Evolutionary conservation across 2,888 invertebrate genomes (phyloP).

Genomic region (Sminthurides aquaticus): DNA sequence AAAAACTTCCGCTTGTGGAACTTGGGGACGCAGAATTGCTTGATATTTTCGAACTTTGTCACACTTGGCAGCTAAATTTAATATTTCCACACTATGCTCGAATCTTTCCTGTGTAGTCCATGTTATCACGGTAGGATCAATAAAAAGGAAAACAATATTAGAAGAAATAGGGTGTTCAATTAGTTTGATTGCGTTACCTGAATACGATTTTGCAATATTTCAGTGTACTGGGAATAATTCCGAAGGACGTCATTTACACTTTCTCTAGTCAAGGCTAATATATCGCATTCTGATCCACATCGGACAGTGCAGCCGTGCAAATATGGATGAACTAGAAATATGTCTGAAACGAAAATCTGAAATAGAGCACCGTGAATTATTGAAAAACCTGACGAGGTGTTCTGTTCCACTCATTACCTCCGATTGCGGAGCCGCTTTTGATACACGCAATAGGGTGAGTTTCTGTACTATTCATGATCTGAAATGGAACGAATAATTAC

Average conservation of each 20-base stretch:
- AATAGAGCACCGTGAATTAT: no score
- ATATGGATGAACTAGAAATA: slow-evolving; percentile 39
- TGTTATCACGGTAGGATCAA: slow-evolving; percentile 9
- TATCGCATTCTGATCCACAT: slow-evolving; percentile 40
- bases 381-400: no score
- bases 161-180: no score
- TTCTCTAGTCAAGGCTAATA: slow-evolving; percentile 28
- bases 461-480: slow-evolving; percentile 37
- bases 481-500: neutral
- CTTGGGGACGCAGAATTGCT: no score
- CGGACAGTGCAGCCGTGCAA: slow-evolving; percentile 36
- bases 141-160: neutral
- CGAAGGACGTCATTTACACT: slow-evolving; percentile 34
- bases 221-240: slow-evolving; percentile 31
- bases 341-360: slow-evolving; percentile 20
- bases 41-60: slow-evolving; percentile 6
- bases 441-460: slow-evolving; percentile 32
- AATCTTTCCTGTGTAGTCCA: slow-evolving; percentile 16
- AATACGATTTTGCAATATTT: slow-evolving; percentile 28
- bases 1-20: no score
- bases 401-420: slow-evolving; percentile 24
- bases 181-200: slow-evolving; percentile 31
- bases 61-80: slow-evolving; percentile 14
- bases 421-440: slow-evolving; percentile 38
- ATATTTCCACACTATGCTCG: slow-evolving; percentile 10